Base-by-base conservation (phyloP, 2,888 invertebrate genomes). In the Therioaphis trifolii region DNA sequence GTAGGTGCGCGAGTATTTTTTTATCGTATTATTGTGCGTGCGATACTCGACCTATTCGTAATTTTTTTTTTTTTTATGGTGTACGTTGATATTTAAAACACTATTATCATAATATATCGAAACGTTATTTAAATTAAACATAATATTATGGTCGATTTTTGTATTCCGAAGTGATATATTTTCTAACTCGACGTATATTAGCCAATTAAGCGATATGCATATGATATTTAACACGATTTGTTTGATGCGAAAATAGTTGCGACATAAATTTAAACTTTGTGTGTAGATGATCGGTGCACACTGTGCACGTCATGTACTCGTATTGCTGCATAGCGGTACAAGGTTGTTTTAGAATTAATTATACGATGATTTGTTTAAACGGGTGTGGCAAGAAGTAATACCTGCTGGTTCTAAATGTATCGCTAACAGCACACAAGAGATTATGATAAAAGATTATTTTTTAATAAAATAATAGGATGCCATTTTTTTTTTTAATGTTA, bases 361-460 rank as follows among this genome's bases (percentile, higher is more conserved):
- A 49, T 21, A 66, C 27, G 46, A 66, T 63, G 77, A 63, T 76
- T 63, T 77, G 61, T 63, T 66, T 49, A n/a, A n/a, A 49, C 77
- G 77, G 77, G 77, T 63, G 63, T 77, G 77, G 77, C 63, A 49
- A 27, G 66, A 55, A 77, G 29, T 63, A 18, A 29, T 77, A 66
- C 77, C 66, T 66, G 66, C 63, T 49, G 46, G 43, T 77, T 66
- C 61, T 49, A 77, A 46, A 77, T 14, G 46, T 72, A 77, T 46
- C 9, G 27, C 49, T 77, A 66, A 49, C 21, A 43, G 40, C 55
- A 7, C 14, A 35, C 71, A 49, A 11, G n/a, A 74, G 74, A 55
- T 24, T 46, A 71, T 27, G 18, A 43, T 46, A 15, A 63, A 18
- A 58, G 58, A 58, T 58, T 24, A 24, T 58, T 58, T 24, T 58